Evolutionary conservation across 1,140 invertebrate genomes (phyloP).

Genomic region (Neomicropteryx cornuta): DNA sequence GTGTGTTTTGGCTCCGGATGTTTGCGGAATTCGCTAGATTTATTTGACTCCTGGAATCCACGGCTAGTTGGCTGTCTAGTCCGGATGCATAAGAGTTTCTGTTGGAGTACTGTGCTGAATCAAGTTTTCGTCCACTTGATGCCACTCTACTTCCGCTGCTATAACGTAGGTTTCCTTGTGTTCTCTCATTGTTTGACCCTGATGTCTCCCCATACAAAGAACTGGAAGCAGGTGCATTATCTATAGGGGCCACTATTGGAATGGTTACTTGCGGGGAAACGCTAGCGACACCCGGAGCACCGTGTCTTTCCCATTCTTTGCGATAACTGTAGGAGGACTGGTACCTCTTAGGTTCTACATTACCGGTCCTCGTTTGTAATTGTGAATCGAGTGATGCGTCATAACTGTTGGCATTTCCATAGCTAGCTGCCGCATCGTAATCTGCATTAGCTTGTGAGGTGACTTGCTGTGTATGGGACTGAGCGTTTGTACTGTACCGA

Average conservation of each 20-base stretch:
- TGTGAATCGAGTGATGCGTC: background rate
- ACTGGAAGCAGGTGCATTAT: too few relatives aligned
- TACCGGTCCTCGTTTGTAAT: background rate
- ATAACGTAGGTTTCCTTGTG: too few relatives aligned
- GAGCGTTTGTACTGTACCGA: background rate
- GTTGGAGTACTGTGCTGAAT: too few relatives aligned
- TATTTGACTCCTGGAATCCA: too few relatives aligned
- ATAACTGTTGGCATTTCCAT: background rate
- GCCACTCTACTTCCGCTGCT: constrained; percentile 11
- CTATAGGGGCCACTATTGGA: constrained; percentile 18
- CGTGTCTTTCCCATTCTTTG: constrained; percentile 36
- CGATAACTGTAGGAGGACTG: constrained; percentile 34
- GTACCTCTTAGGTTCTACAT: constrained; percentile 22
- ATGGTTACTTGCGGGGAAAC: constrained; percentile 15
- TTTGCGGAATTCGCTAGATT: too few relatives aligned
- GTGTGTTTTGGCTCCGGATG: too few relatives aligned
- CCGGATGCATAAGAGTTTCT: too few relatives aligned
- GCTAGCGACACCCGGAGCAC: constrained; percentile 19
- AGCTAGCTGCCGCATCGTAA: background rate
- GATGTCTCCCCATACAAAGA: too few relatives aligned
- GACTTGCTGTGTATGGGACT: background rate
- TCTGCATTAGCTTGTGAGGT: background rate
- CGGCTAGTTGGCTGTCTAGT: too few relatives aligned
- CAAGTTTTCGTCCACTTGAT: constrained; percentile 5
- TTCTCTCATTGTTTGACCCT: too few relatives aligned